Evolutionary conservation across 2,888 invertebrate genomes (phyloP).

Genomic region (Cataglyphis albicans): DNA sequence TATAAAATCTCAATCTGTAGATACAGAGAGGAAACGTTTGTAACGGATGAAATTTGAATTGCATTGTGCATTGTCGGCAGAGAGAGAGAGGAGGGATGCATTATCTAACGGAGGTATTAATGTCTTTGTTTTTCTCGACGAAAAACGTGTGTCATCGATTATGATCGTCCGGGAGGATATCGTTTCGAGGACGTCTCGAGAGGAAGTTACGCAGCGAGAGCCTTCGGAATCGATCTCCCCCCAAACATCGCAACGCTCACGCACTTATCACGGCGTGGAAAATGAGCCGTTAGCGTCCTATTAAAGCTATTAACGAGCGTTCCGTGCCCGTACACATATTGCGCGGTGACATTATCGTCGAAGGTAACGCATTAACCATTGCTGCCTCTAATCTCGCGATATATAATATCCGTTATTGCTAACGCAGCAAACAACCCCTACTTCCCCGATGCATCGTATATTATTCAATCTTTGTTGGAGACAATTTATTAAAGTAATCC

Average conservation of each 20-base stretch:
- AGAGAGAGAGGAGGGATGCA: background rate
- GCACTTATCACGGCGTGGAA: constrained; percentile 30
- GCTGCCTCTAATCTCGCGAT: constrained; percentile 31
- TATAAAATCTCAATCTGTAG: background rate
- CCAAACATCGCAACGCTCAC: background rate
- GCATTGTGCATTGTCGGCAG: background rate
- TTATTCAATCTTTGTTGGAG: background rate
- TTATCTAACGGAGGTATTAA: constrained; percentile 17
- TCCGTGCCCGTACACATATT: constrained; percentile 40
- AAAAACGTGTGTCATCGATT: constrained; percentile 42
- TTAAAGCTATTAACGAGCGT: constrained; percentile 60
- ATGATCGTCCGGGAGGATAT: constrained; percentile 41
- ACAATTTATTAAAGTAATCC: background rate
- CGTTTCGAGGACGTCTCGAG: constrained; percentile 49
- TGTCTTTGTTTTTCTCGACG: constrained; percentile 22
- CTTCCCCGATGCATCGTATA: background rate
- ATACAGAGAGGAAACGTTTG: background rate
- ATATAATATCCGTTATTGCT: background rate
- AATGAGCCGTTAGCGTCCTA: constrained; percentile 57
- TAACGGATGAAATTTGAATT: constrained; percentile 4
- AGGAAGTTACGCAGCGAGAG: constrained; percentile 56
- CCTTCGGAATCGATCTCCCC: constrained; percentile 41
- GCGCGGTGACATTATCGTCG: constrained; percentile 41
- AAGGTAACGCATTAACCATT: constrained; percentile 32
- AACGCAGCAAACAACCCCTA: background rate